Evolutionary conservation across 2,888 invertebrate species (phyloP).

Genomic region (Nebria salina): DNA sequence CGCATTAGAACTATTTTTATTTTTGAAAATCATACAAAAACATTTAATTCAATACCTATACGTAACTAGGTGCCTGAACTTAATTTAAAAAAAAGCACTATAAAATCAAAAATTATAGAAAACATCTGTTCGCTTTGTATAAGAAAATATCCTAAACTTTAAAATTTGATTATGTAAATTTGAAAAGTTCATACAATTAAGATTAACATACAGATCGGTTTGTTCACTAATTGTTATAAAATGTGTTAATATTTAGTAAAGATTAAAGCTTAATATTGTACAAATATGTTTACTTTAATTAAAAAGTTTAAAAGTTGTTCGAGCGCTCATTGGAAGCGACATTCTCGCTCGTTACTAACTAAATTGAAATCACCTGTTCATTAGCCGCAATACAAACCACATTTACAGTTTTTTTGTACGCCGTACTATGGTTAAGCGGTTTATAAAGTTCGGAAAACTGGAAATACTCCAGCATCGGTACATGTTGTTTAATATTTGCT

Average conservation of each 20-base stretch:
- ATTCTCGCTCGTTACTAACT: slow-evolving; percentile 20
- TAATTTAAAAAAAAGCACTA: no score
- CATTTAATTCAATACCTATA: not conserved
- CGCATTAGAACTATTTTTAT: not conserved
- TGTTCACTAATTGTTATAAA: not conserved
- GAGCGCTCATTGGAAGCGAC: slow-evolving; percentile 16
- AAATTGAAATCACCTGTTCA: slow-evolving; percentile 36
- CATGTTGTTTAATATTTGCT: no score
- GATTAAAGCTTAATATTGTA: not conserved
- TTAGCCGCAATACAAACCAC: slow-evolving; percentile 23
- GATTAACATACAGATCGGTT: not conserved
- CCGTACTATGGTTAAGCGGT: not conserved
- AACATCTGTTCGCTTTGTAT: no score
- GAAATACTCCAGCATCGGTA: not conserved
- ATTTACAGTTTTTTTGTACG: slow-evolving; percentile 1
- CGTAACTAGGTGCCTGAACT: no score
- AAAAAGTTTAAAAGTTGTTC: slow-evolving; percentile 11
- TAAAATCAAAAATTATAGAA: no score
- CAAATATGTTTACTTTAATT: not conserved
- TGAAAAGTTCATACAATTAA: not conserved
- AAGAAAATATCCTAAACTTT: not conserved
- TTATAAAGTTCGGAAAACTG: not conserved
- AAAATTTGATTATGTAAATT: not conserved
- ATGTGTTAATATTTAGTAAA: not conserved
- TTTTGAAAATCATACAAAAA: not conserved